Percentiles rank a stretch among this genome's conserved stretches.
These are phyloP conservation scores for Cephus spinipes DNA, from an alignment of 2,888 invertebrate species.

Conservation along the genomic window DNA sequence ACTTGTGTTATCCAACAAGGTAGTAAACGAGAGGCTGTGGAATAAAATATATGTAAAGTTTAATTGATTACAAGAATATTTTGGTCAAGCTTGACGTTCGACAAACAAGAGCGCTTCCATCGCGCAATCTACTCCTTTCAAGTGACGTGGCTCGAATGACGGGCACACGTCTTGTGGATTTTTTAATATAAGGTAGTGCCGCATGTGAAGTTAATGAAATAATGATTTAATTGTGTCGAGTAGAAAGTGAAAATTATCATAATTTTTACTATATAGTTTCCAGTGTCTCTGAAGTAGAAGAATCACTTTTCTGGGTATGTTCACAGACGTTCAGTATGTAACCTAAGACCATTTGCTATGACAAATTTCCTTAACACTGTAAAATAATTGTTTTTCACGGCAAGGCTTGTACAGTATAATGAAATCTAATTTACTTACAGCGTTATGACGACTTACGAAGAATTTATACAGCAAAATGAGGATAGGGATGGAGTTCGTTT, in stretches of 20 bases:
- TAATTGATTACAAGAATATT: neutral
- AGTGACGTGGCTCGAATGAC: constrained; percentile 54
- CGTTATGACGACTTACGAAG: constrained; percentile 89
- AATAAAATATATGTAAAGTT: neutral
- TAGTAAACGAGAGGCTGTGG: neutral
- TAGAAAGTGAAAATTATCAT: neutral
- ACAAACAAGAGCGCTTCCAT: neutral
- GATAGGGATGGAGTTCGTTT: constrained; percentile 96
- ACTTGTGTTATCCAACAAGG: neutral
- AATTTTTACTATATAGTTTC: neutral
- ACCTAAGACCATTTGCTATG: neutral
- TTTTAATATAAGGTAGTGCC: constrained; percentile 2
- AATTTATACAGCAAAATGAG: constrained; percentile 98
- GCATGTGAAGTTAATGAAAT: constrained; percentile 8
- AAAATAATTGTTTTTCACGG: constrained; percentile 11
- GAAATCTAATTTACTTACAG: constrained; percentile 23
- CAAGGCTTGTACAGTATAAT: neutral
- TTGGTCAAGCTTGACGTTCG: neutral
- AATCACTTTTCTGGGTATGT: neutral
- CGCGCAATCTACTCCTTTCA: constrained; percentile 2
- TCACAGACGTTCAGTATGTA: constrained; percentile 1
- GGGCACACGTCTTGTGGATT: constrained; percentile 22
- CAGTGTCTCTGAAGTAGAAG: neutral
- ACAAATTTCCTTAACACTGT: neutral
- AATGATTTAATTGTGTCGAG: constrained; percentile 6